Conservation (phyloP, 2,797 vertebrate species). For the Ataeniobius toweri region DNA sequence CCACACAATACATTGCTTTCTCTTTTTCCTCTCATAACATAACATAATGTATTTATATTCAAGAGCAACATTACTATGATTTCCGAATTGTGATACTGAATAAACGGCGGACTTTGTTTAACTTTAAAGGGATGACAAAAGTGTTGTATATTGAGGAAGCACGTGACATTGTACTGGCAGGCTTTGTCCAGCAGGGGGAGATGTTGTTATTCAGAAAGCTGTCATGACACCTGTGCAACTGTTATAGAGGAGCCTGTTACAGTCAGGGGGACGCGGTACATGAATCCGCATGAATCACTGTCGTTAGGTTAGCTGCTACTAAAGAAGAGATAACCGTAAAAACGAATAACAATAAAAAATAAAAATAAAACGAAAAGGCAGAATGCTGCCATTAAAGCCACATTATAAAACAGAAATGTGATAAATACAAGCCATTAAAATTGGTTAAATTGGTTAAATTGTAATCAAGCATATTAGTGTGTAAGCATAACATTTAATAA, state of each 20-base stretch:
- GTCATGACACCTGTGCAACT: not conserved
- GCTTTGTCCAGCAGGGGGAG: conserved; percentile 66
- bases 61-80: not conserved
- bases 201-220: conserved; percentile 58
- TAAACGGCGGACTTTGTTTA: not conserved
- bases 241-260: not conserved
- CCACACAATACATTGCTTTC: not conserved
- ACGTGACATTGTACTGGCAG: conserved; percentile 36
- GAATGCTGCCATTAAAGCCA: too few species aligned
- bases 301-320: conserved; percentile 26
- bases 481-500: not conserved
- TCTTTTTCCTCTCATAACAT: not conserved
- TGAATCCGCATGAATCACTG: conserved; percentile 45
- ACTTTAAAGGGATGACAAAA: not conserved
- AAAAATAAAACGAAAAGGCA: too few species aligned
- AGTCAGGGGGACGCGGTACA: conserved; percentile 18
- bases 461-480: not conserved
- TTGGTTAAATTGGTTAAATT: not conserved
- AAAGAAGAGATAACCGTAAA: not conserved
- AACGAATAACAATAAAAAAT: not conserved
- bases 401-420: too few species aligned
- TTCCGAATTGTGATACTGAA: not conserved
- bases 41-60: not conserved
- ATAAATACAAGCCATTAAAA: too few species aligned
- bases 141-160: not conserved